A percentile compares a stretch with the other conserved stretches of the same genome.
Evolutionary conservation across 2,797 vertebrate genomes (phyloP).

Genomic region (Sus cebifrons): DNA sequence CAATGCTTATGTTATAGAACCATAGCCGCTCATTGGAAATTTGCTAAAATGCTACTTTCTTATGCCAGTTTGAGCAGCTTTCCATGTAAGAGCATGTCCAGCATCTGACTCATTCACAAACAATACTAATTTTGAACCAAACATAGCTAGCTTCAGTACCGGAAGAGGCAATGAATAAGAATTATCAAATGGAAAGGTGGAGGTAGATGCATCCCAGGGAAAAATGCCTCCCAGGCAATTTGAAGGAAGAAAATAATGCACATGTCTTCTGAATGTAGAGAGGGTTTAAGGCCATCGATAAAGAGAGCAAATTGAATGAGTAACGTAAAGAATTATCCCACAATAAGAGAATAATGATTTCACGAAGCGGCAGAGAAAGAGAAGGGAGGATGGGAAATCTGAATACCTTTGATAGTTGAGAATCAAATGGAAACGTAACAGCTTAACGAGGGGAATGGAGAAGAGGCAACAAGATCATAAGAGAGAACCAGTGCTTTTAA

Average conservation of each 20-base stretch:
- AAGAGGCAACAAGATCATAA: conserved; percentile 62
- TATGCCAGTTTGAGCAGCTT: background rate
- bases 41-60: background rate
- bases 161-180: conserved; percentile 54
- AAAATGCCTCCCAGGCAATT: conserved; percentile 59
- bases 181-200: conserved; percentile 14
- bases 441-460: conserved; percentile 75
- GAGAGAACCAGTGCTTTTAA: conserved; percentile 56
- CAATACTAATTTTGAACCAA: conserved; percentile 21
- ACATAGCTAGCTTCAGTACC: background rate
- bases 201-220: background rate
- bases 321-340: conserved; percentile 16
- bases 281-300: conserved; percentile 53
- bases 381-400: conserved; percentile 76
- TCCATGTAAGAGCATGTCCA: background rate
- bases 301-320: conserved; percentile 70
- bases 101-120: background rate
- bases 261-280: background rate
- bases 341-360: conserved; percentile 71
- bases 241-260: conserved; percentile 71
- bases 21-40: background rate
- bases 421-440: conserved; percentile 84
- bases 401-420: conserved; percentile 80
- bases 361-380: conserved; percentile 55
- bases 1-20: background rate